Base-by-base conservation (phyloP, 53 echinoderm and acorn worm genomes). In the Mesocentrotus franciscanus region DNA sequence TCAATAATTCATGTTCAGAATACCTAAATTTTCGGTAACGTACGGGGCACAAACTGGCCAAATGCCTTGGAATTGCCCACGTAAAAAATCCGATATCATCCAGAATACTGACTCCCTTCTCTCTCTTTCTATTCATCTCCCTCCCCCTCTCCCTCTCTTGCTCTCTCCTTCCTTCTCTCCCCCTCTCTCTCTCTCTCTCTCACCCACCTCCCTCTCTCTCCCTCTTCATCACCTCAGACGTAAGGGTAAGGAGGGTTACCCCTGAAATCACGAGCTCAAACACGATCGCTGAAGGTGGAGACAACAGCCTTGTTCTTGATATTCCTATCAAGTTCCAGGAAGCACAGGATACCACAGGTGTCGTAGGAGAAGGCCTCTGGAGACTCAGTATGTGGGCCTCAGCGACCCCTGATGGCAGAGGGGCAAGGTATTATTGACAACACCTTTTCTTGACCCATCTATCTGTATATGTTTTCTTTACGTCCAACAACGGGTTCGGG, bases 301-400 rank as follows among this genome's bases (percentile, higher is more conserved):
- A 89, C 13, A 96, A 97, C 72, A 85, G 95, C 9, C 42, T 98
- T 17, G 60, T 55, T 26, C 35, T 93, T 8, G 66, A 81, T 60
- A 56, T 93, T 58, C 93, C 93, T 17, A 92, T 98, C n/a, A 81
- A 61, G 87, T 97, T 97, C 59, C 64, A 61, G n/a, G 94, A 97
- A 85, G 93, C 68, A 22, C 12, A 74, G 27, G 95, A 92, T 61
- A 97, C 97, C 39, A 96, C 97, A 17, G 96, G 97, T 26, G 96
- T 95, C n/a, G 57, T 90, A 42, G 98, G 98, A 39, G 95, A 98
- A 56, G 92, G 95, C 60, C 92, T 98, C 83, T 98, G 98, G 97
- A 92, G 95, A 64, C 85, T 97, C 5, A 94, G 96, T 60, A 84
- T 95, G n/a, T 98, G 98, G 98, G 96, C 96, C n/a, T 97, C 97